phyloP scores from a whole-genome alignment of 1,140 invertebrate genomes.

The Vanessa atalanta region DNA sequence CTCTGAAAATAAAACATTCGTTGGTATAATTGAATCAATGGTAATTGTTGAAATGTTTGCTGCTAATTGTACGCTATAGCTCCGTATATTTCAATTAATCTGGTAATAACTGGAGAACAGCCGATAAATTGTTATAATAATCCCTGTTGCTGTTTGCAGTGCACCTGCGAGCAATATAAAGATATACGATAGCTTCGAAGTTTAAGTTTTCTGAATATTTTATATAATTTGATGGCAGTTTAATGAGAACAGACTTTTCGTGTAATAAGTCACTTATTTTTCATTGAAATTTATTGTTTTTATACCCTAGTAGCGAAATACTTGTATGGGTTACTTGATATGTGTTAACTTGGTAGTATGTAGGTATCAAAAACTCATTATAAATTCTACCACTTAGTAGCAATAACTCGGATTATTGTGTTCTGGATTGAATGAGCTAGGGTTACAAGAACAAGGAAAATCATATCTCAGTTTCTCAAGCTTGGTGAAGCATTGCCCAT shows the following conservation, averaged over 20 bases:
- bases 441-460: too few relatives aligned
- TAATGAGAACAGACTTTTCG: background rate
- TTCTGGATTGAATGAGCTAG: too few relatives aligned
- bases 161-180: slow-evolving; percentile 22
- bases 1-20: slow-evolving; percentile 25
- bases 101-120: slow-evolving; percentile 39
- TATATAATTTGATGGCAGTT: background rate
- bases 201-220: background rate
- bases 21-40: slow-evolving; percentile 38
- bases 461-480: too few relatives aligned
- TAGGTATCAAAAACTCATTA: too few relatives aligned
- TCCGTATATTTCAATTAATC: slow-evolving; percentile 48
- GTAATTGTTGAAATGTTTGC: slow-evolving; percentile 44
- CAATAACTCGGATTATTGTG: too few relatives aligned
- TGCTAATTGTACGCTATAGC: slow-evolving; percentile 45
- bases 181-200: slow-evolving; percentile 10
- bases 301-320: too few relatives aligned
- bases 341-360: too few relatives aligned
- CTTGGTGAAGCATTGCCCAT: too few relatives aligned
- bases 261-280: background rate
- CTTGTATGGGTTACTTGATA: too few relatives aligned
- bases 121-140: slow-evolving; percentile 33
- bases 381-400: too few relatives aligned
- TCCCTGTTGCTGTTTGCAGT: slow-evolving; percentile 32
- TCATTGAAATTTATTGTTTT: background rate